These are phyloP conservation scores for Cecropterus lyciades DNA, from an alignment of 1,140 invertebrate genomes.

Conservation along the genomic window DNA sequence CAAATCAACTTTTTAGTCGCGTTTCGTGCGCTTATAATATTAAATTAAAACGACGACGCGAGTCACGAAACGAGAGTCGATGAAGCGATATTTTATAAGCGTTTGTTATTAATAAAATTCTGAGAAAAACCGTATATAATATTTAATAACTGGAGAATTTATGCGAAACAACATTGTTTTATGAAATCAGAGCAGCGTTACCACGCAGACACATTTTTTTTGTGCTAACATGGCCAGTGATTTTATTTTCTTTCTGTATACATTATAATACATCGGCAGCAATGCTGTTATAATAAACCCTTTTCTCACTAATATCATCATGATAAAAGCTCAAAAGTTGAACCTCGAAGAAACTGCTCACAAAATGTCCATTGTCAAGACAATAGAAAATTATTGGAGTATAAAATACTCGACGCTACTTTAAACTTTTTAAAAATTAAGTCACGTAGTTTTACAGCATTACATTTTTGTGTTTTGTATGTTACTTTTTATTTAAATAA, in stretches of 20 bases:
- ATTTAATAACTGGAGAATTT: conserved; percentile 34
- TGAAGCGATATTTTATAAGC: conserved; percentile 38
- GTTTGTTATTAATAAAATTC: conserved; percentile 34
- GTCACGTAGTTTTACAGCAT: too few relatives aligned
- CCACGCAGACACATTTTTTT: conserved; percentile 16
- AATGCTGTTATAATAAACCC: conserved; percentile 22
- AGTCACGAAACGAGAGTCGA: conserved; percentile 27
- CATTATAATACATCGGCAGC: conserved; percentile 27
- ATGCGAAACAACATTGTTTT: conserved; percentile 33
- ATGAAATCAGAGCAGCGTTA: conserved; percentile 18
- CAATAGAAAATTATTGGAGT: conserved; percentile 3
- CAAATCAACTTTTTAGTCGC: conserved; percentile 30
- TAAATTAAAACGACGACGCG: conserved; percentile 29
- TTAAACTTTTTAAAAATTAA: too few relatives aligned
- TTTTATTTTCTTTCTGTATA: conserved; percentile 27
- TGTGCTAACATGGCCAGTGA: not conserved
- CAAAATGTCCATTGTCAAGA: not conserved
- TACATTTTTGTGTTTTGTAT: too few relatives aligned
- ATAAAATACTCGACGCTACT: too few relatives aligned
- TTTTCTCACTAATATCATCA: conserved; percentile 14
- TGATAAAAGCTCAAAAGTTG: conserved; percentile 12
- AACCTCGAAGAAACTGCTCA: conserved; percentile 3
- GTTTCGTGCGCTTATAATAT: conserved; percentile 20
- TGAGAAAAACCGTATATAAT: conserved; percentile 28
- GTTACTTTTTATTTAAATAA: too few relatives aligned